These are phyloP conservation scores for Drosophila obscura DNA, from an alignment of 1,140 invertebrate genomes.

Conservation along the genomic window DNA sequence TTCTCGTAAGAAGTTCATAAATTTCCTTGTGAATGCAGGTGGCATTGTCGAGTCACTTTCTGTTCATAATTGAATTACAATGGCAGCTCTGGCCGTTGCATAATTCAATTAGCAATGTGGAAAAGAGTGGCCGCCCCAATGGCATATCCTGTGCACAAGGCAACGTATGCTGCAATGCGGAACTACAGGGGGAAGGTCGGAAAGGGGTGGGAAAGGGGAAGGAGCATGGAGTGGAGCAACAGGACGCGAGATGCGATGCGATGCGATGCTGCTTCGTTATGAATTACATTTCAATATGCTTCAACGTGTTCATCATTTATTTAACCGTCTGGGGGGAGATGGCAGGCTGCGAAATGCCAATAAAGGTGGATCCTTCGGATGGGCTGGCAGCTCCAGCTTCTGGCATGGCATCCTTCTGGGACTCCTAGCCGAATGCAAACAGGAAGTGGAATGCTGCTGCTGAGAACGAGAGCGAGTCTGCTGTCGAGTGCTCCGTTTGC, in stretches of 20 bases:
- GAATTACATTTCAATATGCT: slow-evolving; percentile 81
- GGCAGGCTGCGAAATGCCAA: slow-evolving; percentile 45
- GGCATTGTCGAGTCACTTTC: slow-evolving; percentile 7
- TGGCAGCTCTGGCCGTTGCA: slow-evolving; percentile 31
- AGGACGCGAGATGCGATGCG: slow-evolving; percentile 5
- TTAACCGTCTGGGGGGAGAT: slow-evolving; percentile 47
- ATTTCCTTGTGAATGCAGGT: neutral
- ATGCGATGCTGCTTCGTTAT: slow-evolving; percentile 58
- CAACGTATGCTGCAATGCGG: slow-evolving; percentile 46
- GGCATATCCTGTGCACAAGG: slow-evolving; percentile 38
- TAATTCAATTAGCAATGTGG: slow-evolving; percentile 54
- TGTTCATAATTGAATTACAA: slow-evolving; percentile 39
- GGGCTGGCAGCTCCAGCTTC: slow-evolving; percentile 25
- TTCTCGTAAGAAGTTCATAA: neutral
- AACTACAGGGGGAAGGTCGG: neutral
- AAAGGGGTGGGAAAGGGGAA: neutral
- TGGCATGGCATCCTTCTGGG: slow-evolving; percentile 24
- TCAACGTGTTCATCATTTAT: slow-evolving; percentile 79
- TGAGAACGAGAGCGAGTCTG: slow-evolving; percentile 19
- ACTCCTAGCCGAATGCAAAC: slow-evolving; percentile 33
- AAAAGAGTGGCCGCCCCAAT: slow-evolving; percentile 16
- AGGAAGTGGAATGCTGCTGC: slow-evolving; percentile 64
- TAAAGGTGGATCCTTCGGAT: slow-evolving; percentile 52
- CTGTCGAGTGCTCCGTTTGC: slow-evolving; percentile 62
- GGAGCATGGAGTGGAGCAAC: neutral